These are phyloP conservation scores for Thereva nobilitata DNA, from an alignment of 2,888 invertebrate species.

Conservation along the genomic window DNA sequence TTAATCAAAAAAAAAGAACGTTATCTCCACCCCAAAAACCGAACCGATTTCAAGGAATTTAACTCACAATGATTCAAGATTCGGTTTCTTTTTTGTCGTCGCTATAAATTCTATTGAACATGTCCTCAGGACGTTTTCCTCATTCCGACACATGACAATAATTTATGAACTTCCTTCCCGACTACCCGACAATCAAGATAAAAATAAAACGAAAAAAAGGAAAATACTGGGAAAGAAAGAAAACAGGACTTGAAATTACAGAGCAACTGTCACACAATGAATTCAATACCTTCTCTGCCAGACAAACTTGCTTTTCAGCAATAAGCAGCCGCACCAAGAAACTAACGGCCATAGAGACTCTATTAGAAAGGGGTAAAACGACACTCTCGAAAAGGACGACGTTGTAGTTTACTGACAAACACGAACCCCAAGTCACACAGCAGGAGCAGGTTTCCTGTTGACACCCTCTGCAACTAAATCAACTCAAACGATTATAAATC, in stretches of 20 bases:
- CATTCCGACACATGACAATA: slow-evolving; percentile 39
- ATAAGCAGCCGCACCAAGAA: too few species aligned
- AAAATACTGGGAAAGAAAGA: slow-evolving; percentile 20
- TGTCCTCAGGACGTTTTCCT: slow-evolving; percentile 36
- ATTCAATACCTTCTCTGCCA: too few species aligned
- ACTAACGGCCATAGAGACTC: background rate
- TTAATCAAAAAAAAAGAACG: slow-evolving; percentile 15
- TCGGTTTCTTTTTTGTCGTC: slow-evolving; percentile 38
- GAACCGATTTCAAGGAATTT: slow-evolving; percentile 38
- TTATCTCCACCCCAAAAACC: slow-evolving; percentile 21
- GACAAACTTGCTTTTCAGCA: too few species aligned
- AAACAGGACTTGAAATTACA: too few species aligned
- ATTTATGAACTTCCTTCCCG: slow-evolving; percentile 43
- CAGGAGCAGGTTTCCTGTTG: slow-evolving; percentile 42
- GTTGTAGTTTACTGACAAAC: slow-evolving; percentile 32
- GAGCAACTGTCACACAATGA: too few species aligned
- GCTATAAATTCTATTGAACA: slow-evolving; percentile 41
- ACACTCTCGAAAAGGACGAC: slow-evolving; percentile 3
- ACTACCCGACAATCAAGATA: slow-evolving; percentile 39
- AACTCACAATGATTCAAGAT: slow-evolving; percentile 32
- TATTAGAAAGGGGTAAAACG: slow-evolving; percentile 19
- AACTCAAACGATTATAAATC: slow-evolving; percentile 41
- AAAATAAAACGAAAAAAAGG: slow-evolving; percentile 28
- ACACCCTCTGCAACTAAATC: slow-evolving; percentile 42
- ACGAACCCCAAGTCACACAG: slow-evolving; percentile 37